Evolutionary conservation across 2,113 vertebrate species (phyloP).

Genomic region (Ginglymostoma cirratum): DNA sequence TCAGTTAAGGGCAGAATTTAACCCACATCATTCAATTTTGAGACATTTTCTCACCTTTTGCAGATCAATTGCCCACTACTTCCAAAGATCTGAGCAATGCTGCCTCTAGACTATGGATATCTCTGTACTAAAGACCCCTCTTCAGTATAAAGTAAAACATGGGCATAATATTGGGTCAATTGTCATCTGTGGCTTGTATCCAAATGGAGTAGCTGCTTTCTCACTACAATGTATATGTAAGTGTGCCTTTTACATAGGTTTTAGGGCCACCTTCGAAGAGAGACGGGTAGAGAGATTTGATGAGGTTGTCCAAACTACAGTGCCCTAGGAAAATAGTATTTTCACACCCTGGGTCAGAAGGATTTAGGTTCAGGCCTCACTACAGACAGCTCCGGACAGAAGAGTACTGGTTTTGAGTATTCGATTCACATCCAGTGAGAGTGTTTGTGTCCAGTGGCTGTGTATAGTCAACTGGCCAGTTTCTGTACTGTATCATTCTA

Average conservation of each 20-base stretch:
- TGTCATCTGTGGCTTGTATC: no score
- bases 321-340: no score
- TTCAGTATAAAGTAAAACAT: background rate
- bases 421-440: background rate
- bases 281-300: no score
- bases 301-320: no score
- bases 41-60: background rate
- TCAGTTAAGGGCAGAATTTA: background rate
- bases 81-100: background rate
- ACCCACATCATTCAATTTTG: background rate
- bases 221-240: background rate
- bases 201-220: background rate
- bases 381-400: background rate
- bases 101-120: background rate
- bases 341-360: background rate
- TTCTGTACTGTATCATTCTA: background rate
- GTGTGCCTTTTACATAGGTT: background rate
- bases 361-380: background rate
- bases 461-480: background rate
- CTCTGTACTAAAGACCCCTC: background rate
- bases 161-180: background rate
- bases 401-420: background rate
- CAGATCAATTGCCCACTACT: no score
- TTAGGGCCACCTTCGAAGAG: no score
- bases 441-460: background rate